These are phyloP conservation scores for Nannobrachium achirus DNA, from an alignment of 2,113 vertebrate genomes.

Conservation along the genomic window DNA sequence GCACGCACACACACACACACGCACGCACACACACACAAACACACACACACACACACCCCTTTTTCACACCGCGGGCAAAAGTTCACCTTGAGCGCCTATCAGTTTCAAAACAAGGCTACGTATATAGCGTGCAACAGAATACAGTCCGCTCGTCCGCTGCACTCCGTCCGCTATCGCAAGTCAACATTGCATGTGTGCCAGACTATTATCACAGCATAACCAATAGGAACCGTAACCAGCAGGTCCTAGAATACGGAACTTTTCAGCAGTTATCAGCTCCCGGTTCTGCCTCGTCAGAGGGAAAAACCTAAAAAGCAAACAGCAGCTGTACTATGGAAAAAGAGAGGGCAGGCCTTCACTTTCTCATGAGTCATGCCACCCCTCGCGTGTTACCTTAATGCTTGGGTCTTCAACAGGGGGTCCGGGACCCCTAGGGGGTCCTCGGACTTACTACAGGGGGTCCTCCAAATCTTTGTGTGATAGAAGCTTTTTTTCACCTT, in stretches of 20 bases:
- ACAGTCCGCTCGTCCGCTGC: not conserved
- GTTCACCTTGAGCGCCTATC: not conserved
- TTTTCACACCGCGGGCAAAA: no score
- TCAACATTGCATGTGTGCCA: conserved; percentile 8
- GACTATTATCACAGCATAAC: not conserved
- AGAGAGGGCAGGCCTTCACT: not conserved
- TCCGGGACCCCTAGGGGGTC: no score
- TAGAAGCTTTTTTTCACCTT: no score
- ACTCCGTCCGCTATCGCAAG: not conserved
- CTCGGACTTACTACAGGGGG: no score
- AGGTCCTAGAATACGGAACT: not conserved
- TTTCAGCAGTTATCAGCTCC: not conserved
- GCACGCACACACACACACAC: no score
- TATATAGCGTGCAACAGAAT: conserved; percentile 2
- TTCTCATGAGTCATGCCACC: conserved; percentile 6
- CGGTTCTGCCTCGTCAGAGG: not conserved
- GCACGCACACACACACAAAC: no score
- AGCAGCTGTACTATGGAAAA: conserved; percentile 1
- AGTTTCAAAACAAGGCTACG: not conserved
- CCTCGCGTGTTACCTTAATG: no score
- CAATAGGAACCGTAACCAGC: not conserved
- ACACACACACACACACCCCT: no score
- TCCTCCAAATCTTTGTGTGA: no score
- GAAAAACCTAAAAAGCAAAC: not conserved
- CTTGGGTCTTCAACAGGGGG: no score